Base-by-base conservation (phyloP, 2,888 invertebrate species). In the Anarsia innoxiella region DNA sequence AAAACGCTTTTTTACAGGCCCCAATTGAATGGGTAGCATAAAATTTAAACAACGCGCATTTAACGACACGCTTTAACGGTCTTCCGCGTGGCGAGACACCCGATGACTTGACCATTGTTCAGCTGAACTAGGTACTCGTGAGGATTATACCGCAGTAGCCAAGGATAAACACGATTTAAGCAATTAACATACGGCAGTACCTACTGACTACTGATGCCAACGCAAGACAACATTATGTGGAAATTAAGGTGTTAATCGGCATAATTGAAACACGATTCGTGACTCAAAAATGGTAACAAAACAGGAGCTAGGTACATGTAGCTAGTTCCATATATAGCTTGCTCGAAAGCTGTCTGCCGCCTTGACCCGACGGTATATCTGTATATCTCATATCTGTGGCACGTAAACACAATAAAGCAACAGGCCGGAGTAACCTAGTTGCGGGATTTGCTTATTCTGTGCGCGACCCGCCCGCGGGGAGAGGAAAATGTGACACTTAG, bases 381-480 rank as follows among this genome's bases (percentile, higher is more conserved):
- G 66, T 71, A 65, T 77, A 76, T 78, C 78, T 77, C 72, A 76
- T 78, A 80, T 80, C 77, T 73, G 69, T 67, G 65, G 72, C 83
- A 83, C 83, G 83, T 82, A 80, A 74, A 78, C 59, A 80, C 74
- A 83, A 84, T 83, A 80, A 83, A 82, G 67, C 73, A 75, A n/a
- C n/a, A n/a, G n/a, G 64, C 56, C 74, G 53, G 61, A 62, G 63
- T 80, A 82, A 79, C 82, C 80, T 77, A 82, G 69, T 67, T 80
- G 67, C 59, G 59, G 50, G 55, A 61, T 71, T 77, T 77, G 66
- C 66, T 70, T 64, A 78, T 79, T 77, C 76, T 53, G 56, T 28
- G 10, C 33, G 26, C 10, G 33, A 23, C n/a, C n/a, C n/a, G n/a
- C n/a, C 64, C 68, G 70, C 67, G 47, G 38, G 42, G 46, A 41